Evolutionary conservation across 2,113 vertebrate genomes (phyloP).

Genomic region (Clarias macrocephalus): DNA sequence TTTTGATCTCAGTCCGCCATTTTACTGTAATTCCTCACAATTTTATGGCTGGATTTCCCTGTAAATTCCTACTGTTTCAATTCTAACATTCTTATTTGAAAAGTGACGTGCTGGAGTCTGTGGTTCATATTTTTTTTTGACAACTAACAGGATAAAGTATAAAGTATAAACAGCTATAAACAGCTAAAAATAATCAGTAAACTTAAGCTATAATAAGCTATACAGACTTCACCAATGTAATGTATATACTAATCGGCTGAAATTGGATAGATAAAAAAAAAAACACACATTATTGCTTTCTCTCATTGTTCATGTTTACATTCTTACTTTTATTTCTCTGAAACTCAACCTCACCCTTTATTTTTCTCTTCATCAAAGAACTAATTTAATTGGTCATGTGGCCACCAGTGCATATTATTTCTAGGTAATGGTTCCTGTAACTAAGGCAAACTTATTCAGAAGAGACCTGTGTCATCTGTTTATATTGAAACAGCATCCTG

Average conservation of each 20-base stretch:
- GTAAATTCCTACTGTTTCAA: background rate
- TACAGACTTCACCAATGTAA: constrained; percentile 5
- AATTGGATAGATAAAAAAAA: background rate
- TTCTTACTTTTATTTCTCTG: background rate
- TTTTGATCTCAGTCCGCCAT: too few species aligned
- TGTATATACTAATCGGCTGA: background rate
- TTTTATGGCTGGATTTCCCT: background rate
- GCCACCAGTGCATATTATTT: constrained; percentile 58
- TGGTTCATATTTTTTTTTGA: background rate
- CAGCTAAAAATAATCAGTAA: background rate
- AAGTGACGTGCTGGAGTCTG: background rate
- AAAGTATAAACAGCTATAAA: background rate
- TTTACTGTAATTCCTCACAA: background rate
- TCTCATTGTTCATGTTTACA: background rate
- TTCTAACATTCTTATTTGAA: background rate
- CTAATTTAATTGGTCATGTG: constrained; percentile 32
- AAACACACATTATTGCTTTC: background rate
- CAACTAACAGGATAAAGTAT: background rate
- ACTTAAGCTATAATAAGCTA: background rate
- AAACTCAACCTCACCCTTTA: constrained; percentile 2
- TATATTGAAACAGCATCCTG: constrained; percentile 28
- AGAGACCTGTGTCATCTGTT: constrained; percentile 47
- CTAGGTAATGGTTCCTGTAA: constrained; percentile 59
- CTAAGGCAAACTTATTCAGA: constrained; percentile 35
- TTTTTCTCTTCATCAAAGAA: constrained; percentile 39